Conservation (phyloP, 2,888 invertebrate species). For the Sarcophaga rosellei region DNA sequence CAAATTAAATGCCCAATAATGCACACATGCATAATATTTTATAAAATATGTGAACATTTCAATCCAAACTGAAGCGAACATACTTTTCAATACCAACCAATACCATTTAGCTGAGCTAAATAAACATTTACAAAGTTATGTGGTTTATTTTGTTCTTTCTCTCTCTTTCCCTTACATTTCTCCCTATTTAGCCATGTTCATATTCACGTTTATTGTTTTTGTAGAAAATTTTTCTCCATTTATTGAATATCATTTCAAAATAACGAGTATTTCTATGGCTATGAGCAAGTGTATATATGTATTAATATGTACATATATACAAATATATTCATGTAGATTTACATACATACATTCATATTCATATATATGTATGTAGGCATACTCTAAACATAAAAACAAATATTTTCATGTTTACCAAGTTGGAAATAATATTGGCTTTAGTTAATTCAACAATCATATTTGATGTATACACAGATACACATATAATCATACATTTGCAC, state of each 20-base stretch:
- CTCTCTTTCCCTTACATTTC: not conserved
- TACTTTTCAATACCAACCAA: not conserved
- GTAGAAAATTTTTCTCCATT: slow-evolving; percentile 50
- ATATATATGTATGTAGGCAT: not conserved
- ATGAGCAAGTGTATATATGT: not conserved
- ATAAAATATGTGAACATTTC: slow-evolving; percentile 2
- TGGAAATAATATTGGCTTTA: slow-evolving; percentile 56
- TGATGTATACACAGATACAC: not conserved
- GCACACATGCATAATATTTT: slow-evolving; percentile 41
- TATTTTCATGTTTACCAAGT: slow-evolving; percentile 56
- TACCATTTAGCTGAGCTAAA: not conserved
- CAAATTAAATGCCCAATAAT: slow-evolving; percentile 12
- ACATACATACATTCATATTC: not conserved
- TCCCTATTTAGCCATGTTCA: not conserved
- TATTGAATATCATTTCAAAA: not conserved
- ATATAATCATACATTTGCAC: not conserved
- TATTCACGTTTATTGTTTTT: slow-evolving; percentile 16
- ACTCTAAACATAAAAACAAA: slow-evolving; percentile 19
- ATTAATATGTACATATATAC: too few relatives aligned
- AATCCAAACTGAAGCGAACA: too few relatives aligned
- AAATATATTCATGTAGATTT: not conserved
- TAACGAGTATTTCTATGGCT: not conserved
- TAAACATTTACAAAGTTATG: slow-evolving; percentile 56
- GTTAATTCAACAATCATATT: slow-evolving; percentile 44
- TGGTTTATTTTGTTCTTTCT: slow-evolving; percentile 29